Percentiles rank a stretch among this genome's conserved stretches.
phyloP scores from a whole-genome alignment of 23 tunicate genomes.

The Clavelina lepadiformis region DNA sequence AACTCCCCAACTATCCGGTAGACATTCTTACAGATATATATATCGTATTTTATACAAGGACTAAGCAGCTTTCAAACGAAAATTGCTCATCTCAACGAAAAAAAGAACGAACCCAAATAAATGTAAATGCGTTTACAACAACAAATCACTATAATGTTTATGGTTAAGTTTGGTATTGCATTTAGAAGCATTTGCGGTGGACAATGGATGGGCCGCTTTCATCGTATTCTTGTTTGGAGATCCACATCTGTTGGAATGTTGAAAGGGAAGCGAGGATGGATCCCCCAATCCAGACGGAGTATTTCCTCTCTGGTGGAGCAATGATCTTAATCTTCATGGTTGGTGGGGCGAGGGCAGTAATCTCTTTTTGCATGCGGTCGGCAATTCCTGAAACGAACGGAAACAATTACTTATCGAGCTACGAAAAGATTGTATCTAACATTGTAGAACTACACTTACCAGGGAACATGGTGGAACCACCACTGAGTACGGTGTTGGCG shows the following conservation, averaged over 20 bases:
- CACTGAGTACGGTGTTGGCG: slow-evolving; percentile 91
- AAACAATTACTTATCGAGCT: background rate
- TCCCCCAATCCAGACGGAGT: slow-evolving; percentile 45
- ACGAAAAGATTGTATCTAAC: background rate
- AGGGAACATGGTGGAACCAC: slow-evolving; percentile 97
- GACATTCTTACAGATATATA: too few species aligned
- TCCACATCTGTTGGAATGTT: slow-evolving; percentile 51
- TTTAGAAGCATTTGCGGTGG: slow-evolving; percentile 40
- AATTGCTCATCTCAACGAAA: too few species aligned
- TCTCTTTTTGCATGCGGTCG: slow-evolving; percentile 41
- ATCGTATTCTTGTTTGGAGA: slow-evolving; percentile 39
- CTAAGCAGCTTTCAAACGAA: too few species aligned
- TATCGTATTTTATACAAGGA: too few species aligned
- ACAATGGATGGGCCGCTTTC: slow-evolving; percentile 39
- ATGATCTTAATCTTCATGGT: slow-evolving; percentile 37
- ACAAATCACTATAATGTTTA: slow-evolving; percentile 17
- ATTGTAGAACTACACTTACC: slow-evolving; percentile 42
- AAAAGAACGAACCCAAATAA: slow-evolving; percentile 24
- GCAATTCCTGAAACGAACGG: slow-evolving; percentile 15
- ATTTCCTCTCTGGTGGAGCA: slow-evolving; percentile 39
- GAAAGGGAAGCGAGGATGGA: slow-evolving; percentile 41
- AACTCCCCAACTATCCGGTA: too few species aligned
- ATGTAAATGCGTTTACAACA: slow-evolving; percentile 33
- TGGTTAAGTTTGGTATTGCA: slow-evolving; percentile 17
- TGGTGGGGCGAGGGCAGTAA: slow-evolving; percentile 42